Percentiles rank a stretch among this genome's conserved stretches.
phyloP scores from a whole-genome alignment of 2,797 vertebrate genomes.

The Danionella dracula region DNA sequence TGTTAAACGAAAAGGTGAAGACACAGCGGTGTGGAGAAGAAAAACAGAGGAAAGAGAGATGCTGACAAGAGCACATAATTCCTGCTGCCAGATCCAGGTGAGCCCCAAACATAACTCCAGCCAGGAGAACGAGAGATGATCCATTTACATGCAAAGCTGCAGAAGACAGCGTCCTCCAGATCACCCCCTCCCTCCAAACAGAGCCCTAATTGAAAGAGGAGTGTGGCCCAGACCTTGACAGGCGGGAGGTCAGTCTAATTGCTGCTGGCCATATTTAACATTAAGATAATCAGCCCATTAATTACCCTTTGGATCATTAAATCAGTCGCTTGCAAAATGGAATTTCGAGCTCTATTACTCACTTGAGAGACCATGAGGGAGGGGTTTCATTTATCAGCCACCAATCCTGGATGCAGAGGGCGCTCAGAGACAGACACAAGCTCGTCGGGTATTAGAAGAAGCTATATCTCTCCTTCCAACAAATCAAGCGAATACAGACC shows the following conservation, averaged over 20 bases:
- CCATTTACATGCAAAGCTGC: conserved; percentile 20
- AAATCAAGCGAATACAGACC: neutral
- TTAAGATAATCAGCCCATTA: conserved; percentile 99
- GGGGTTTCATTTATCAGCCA: conserved; percentile 74
- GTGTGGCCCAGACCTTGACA: conserved; percentile 95
- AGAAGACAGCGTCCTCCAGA: conserved; percentile 46
- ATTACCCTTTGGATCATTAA: conserved; percentile 99
- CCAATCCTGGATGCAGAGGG: conserved; percentile 75
- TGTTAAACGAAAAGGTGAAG: neutral
- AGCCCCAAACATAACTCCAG: conserved; percentile 52
- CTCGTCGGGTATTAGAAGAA: conserved; percentile 3
- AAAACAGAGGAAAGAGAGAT: neutral
- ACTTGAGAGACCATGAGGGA: conserved; percentile 97
- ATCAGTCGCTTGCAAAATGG: conserved; percentile 99
- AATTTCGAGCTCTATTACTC: conserved; percentile 99
- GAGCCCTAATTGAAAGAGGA: conserved; percentile 93
- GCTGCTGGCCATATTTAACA: conserved; percentile 99
- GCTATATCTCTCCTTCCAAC: neutral
- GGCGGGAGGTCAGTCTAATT: conserved; percentile 99
- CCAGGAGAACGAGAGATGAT: conserved; percentile 29
- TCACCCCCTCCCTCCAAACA: conserved; percentile 54
- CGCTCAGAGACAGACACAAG: conserved; percentile 16
- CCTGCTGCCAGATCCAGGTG: conserved; percentile 46
- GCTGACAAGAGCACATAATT: conserved; percentile 50
- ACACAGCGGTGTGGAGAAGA: conserved; percentile 10